Conservation (phyloP, 2,888 invertebrate species). For the Nesidiocoris tenuis region DNA sequence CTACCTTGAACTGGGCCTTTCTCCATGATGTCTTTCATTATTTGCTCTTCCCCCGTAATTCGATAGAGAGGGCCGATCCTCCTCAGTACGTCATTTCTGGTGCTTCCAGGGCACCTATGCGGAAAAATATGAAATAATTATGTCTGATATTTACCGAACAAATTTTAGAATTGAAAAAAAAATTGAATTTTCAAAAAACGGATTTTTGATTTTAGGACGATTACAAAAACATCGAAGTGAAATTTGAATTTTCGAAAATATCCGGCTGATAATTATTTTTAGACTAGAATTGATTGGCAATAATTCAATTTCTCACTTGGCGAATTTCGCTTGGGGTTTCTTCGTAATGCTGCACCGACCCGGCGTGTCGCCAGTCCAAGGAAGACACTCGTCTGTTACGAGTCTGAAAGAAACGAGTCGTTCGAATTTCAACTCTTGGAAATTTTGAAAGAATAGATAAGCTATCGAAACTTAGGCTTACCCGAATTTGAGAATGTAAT, state of each 20-base stretch:
- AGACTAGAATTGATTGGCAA: too few relatives aligned
- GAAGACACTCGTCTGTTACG: conserved; percentile 12
- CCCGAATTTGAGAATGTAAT: conserved; percentile 77
- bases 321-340: conserved; percentile 13
- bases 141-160: too few relatives aligned
- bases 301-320: conserved; percentile 16
- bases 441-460: too few relatives aligned
- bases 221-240: too few relatives aligned
- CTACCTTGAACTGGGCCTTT: conserved; percentile 91
- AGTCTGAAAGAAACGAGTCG: conserved; percentile 2
- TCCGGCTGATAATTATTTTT: too few relatives aligned
- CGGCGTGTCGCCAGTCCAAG: conserved; percentile 26
- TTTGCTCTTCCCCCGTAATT: conserved; percentile 73
- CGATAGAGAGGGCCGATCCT: conserved; percentile 75
- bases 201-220: neutral
- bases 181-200: neutral
- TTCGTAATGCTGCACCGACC: conserved; percentile 22
- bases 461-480: too few relatives aligned
- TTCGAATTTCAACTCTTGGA: neutral
- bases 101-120: conserved; percentile 8
- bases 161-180: too few relatives aligned
- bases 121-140: too few relatives aligned
- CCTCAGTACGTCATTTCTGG: conserved; percentile 59
- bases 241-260: too few relatives aligned
- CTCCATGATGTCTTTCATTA: conserved; percentile 85